Evolutionary conservation across 2,888 invertebrate genomes (phyloP).

Genomic region (Xestoiulus laeticollis): DNA sequence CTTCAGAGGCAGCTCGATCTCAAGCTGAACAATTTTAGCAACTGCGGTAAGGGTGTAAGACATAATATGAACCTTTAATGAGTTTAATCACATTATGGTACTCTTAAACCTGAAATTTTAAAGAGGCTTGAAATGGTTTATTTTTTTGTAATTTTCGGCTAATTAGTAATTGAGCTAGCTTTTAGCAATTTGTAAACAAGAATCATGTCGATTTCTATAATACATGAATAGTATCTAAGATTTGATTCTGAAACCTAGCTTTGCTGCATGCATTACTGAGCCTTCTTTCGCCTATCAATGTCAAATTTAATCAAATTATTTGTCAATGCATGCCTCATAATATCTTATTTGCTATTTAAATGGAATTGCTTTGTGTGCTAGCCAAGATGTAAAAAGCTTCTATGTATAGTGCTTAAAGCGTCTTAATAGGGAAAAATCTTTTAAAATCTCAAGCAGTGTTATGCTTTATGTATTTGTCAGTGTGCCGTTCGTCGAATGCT

Average conservation of each 20-base stretch:
- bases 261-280: too few species aligned
- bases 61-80: too few species aligned
- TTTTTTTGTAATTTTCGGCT: background rate
- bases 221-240: background rate
- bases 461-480: background rate
- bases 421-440: background rate
- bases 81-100: too few species aligned
- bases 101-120: background rate
- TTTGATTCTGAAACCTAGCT: background rate
- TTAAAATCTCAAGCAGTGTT: background rate
- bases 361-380: background rate
- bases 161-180: background rate
- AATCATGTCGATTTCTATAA: background rate
- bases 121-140: background rate
- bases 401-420: background rate
- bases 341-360: background rate
- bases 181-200: background rate
- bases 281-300: background rate
- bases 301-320: background rate
- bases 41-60: too few species aligned
- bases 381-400: background rate
- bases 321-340: slow-evolving; percentile 19
- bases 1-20: too few species aligned
- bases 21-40: too few species aligned
- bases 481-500: background rate